These are phyloP conservation scores for Heterotis niloticus DNA, from an alignment of 2,113 vertebrate species.

Conservation along the genomic window DNA sequence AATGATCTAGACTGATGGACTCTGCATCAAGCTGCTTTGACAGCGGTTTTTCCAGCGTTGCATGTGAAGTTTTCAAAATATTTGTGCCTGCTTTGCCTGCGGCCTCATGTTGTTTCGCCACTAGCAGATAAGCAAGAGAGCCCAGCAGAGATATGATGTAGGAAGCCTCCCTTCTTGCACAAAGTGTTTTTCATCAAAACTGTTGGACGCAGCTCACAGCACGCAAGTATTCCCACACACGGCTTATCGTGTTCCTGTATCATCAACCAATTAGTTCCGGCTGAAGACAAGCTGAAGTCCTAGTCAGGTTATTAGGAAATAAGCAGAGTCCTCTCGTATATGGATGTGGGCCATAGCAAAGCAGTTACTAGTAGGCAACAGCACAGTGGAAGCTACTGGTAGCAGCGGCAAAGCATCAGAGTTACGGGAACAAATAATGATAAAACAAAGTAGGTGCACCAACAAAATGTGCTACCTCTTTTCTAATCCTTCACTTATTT, in stretches of 20 bases:
- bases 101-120: constrained; percentile 56
- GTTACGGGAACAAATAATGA: background rate
- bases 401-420: background rate
- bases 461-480: background rate
- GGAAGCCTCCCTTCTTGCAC: constrained; percentile 29
- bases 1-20: background rate
- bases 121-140: constrained; percentile 60
- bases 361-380: too few relatives aligned
- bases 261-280: constrained; percentile 57
- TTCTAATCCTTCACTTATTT: background rate
- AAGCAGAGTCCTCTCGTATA: background rate
- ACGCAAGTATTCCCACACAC: constrained; percentile 57
- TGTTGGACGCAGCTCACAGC: constrained; percentile 57
- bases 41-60: constrained; percentile 32
- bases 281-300: constrained; percentile 50
- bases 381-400: background rate
- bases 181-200: constrained; percentile 54
- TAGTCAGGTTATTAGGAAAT: constrained; percentile 36
- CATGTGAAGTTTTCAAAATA: constrained; percentile 58
- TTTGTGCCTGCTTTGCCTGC: constrained; percentile 54
- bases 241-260: constrained; percentile 61
- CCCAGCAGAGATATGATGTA: constrained; percentile 51
- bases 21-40: background rate
- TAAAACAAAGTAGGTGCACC: too few relatives aligned
- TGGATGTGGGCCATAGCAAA: too few relatives aligned